These are phyloP conservation scores for Acanthopagrus latus DNA, from an alignment of 2,797 vertebrate species.

Conservation along the genomic window DNA sequence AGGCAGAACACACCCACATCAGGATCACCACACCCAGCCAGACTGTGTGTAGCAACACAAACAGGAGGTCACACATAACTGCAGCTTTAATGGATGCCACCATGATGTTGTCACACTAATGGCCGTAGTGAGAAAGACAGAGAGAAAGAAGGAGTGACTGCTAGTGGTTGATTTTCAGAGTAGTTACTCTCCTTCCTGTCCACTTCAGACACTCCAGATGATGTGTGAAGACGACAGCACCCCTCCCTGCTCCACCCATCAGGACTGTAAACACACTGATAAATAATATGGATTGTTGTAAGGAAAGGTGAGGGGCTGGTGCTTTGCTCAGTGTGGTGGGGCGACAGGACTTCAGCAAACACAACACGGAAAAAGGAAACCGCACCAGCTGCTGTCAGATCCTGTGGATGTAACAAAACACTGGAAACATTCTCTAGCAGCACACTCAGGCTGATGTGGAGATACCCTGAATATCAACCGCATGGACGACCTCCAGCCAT, in stretches of 20 bases:
- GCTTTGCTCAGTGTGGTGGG: not conserved
- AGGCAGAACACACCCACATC: not conserved
- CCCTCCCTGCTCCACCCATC: constrained; percentile 6
- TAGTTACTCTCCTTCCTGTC: not conserved
- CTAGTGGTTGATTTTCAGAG: constrained; percentile 19
- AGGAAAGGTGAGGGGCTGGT: constrained; percentile 14
- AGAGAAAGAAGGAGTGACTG: not conserved
- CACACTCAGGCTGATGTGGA: constrained; percentile 35
- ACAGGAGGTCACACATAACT: not conserved
- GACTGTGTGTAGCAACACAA: not conserved
- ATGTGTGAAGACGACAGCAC: constrained; percentile 7
- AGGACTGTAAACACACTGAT: constrained; percentile 57
- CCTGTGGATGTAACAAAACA: constrained; percentile 19
- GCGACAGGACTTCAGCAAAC: constrained; percentile 12
- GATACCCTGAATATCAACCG: constrained; percentile 48
- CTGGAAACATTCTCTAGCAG: constrained; percentile 14
- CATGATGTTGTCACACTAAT: constrained; percentile 23
- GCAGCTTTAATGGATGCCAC: not conserved
- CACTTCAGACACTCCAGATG: not conserved
- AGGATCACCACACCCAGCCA: not conserved
- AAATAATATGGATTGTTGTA: constrained; percentile 55
- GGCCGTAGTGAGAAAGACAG: constrained; percentile 1
- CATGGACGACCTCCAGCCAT: constrained; percentile 39
- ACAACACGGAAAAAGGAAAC: not conserved
- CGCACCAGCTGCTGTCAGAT: constrained; percentile 26